Evolutionary conservation across 2,888 invertebrate genomes (phyloP).

Genomic region (Drosophila cognata): DNA sequence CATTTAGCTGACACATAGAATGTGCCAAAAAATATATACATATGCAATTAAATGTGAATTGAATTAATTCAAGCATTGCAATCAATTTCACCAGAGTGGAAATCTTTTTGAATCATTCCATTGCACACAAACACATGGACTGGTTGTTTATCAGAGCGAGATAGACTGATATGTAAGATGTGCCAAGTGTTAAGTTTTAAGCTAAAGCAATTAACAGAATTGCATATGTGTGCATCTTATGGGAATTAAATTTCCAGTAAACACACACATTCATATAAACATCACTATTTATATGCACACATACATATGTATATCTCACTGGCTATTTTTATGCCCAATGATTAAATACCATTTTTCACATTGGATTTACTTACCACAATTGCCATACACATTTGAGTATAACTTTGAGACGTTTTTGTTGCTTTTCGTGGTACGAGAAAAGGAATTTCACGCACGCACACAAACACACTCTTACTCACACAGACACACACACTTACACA

Average conservation of each 20-base stretch:
- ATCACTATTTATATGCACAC: background rate
- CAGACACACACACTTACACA: conserved; percentile 15
- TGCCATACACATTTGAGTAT: conserved; percentile 92
- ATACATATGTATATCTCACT: conserved; percentile 3
- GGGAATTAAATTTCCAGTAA: background rate
- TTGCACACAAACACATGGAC: conserved; percentile 3
- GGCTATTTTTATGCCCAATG: background rate
- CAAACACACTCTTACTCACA: conserved; percentile 27
- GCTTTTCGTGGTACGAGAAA: conserved; percentile 62
- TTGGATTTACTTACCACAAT: conserved; percentile 89
- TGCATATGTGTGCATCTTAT: background rate
- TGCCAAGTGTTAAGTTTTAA: background rate
- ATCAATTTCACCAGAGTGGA: conserved; percentile 14
- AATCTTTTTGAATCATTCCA: conserved; percentile 10
- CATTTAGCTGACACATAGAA: conserved; percentile 45
- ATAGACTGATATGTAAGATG: background rate
- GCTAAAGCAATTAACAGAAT: background rate
- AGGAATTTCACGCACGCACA: conserved; percentile 62
- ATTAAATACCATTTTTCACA: background rate
- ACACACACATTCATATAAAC: background rate
- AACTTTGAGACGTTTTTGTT: conserved; percentile 77
- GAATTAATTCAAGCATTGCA: conserved; percentile 16
- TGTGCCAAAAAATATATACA: conserved; percentile 10
- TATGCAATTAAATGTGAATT: conserved; percentile 31
- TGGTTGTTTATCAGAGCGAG: background rate